Evolutionary conservation across 2,797 vertebrate species (phyloP), one percentile per base, ranked within the genome.

Genomic region (Artibeus lituratus): DNA sequence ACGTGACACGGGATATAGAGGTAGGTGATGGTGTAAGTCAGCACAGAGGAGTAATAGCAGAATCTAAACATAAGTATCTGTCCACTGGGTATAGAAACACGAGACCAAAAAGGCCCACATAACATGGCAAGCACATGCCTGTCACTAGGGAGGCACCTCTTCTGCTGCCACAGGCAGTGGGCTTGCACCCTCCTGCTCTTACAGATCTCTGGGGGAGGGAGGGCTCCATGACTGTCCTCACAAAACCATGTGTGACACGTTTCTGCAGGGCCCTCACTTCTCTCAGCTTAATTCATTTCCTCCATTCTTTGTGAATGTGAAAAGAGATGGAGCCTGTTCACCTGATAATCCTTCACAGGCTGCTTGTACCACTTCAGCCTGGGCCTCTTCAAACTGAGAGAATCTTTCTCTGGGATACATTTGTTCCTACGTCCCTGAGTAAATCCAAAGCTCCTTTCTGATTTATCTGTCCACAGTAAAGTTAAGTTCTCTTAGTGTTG

Each of bases 231-330:
- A 57, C 18, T 35, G n/a, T 83, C 39, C 47, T 93, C 39, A 39
- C 42, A 91, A 95, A 78, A 72, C 12, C 42, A 7, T 19, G 35
- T 72, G 12, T 51, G 69, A 69, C 72, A 69, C 8, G 7, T 57
- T 85, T 29, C 44, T 62, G 9, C 21, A 87, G 42, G 35, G 47
- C 26, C 77, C 90, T 76, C 85, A 29, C 82, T 94, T 94, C 32
- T 29, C 26, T 93, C 87, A 62, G 22, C 49, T 72, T 22, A 70
- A 49, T 59, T 93, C 9, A 53, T 91, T 96, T 91, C 87, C 94
- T 94, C 44, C 14, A 2, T 67, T 7, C 59, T 76, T 86, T 84
- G 53, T n/a, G 37, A 18, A 19, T n/a, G 19, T n/a, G 44, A 32
- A 80, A 80, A 73, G 35, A 78, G 21, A 74, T 9, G 5, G 14